Percentiles rank a stretch among this genome's conserved stretches.
Evolutionary conservation across 2,113 vertebrate genomes (phyloP).

Genomic region (Megaptera novaeangliae): DNA sequence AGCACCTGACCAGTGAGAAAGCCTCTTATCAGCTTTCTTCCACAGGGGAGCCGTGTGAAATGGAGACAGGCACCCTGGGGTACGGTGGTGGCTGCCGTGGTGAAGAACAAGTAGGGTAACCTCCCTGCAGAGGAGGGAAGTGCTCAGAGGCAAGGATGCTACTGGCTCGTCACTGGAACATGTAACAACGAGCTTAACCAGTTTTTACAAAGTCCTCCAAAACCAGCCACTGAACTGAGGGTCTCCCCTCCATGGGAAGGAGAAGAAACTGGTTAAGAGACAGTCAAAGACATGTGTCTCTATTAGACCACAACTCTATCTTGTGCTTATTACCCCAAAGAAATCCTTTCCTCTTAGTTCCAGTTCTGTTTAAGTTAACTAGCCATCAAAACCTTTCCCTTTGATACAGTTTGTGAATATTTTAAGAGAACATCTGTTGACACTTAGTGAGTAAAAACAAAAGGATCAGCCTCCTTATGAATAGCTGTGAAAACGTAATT

Average conservation of each 20-base stretch:
- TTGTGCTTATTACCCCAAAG: background rate
- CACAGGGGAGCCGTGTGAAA: background rate
- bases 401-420: slow-evolving; percentile 50
- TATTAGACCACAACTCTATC: background rate
- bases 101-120: background rate
- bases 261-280: background rate
- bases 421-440: slow-evolving; percentile 50
- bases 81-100: too few species aligned
- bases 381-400: background rate
- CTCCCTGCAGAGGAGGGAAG: background rate
- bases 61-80: background rate
- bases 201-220: background rate
- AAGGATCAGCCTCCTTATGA: background rate
- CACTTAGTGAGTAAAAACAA: slow-evolving; percentile 40
- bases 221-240: background rate
- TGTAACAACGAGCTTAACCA: background rate
- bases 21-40: background rate
- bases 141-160: background rate
- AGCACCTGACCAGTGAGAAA: background rate
- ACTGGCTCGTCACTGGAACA: background rate
- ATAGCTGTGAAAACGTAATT: background rate
- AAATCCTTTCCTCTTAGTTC: background rate
- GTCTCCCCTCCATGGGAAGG: background rate
- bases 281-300: background rate
- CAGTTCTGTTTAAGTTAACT: background rate